Evolutionary conservation across 2,113 vertebrate genomes (phyloP).

Genomic region (Pollachius pollachius): DNA sequence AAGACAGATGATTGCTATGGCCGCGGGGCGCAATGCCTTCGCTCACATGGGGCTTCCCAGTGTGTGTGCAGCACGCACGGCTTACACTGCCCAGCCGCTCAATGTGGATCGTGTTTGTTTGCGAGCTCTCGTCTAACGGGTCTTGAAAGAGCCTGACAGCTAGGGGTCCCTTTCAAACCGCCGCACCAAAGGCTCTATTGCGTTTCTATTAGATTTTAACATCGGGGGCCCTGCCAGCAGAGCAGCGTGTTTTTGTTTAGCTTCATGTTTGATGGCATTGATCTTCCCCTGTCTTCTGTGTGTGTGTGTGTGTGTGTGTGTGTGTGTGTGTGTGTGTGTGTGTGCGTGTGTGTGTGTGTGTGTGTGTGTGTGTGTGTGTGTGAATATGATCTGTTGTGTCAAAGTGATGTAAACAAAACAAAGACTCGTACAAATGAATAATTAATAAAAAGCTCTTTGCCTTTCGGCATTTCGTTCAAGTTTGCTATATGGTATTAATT

Average conservation of each 20-base stretch:
- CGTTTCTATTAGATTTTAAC: slow-evolving; percentile 61
- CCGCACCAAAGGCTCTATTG: slow-evolving; percentile 47
- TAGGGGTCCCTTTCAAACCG: slow-evolving; percentile 46
- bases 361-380: too few relatives aligned
- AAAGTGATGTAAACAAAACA: too few relatives aligned
- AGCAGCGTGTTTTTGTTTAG: slow-evolving; percentile 69
- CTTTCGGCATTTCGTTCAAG: too few relatives aligned
- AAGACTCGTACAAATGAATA: too few relatives aligned
- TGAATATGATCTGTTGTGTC: too few relatives aligned
- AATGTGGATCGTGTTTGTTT: slow-evolving; percentile 72
- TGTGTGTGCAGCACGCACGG: slow-evolving; percentile 21
- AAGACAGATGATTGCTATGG: slow-evolving; percentile 63
- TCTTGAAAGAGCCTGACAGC: slow-evolving; percentile 44
- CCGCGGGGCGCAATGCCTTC: slow-evolving; percentile 50
- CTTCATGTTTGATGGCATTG: slow-evolving; percentile 53
- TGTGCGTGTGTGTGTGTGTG: too few relatives aligned
- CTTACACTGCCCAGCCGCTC: slow-evolving; percentile 41
- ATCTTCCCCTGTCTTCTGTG: slow-evolving; percentile 52
- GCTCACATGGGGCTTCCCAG: slow-evolving; percentile 42
- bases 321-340: too few relatives aligned
- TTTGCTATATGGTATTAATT: too few relatives aligned
- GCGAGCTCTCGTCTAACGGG: slow-evolving; percentile 51
- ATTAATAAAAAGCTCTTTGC: too few relatives aligned
- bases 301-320: slow-evolving; percentile 24
- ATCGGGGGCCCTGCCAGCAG: slow-evolving; percentile 51